A percentile compares a stretch with the other conserved stretches of the same genome.
Evolutionary conservation across 1,140 invertebrate genomes (phyloP).

Genomic region (Dufourea novaeangliae): DNA sequence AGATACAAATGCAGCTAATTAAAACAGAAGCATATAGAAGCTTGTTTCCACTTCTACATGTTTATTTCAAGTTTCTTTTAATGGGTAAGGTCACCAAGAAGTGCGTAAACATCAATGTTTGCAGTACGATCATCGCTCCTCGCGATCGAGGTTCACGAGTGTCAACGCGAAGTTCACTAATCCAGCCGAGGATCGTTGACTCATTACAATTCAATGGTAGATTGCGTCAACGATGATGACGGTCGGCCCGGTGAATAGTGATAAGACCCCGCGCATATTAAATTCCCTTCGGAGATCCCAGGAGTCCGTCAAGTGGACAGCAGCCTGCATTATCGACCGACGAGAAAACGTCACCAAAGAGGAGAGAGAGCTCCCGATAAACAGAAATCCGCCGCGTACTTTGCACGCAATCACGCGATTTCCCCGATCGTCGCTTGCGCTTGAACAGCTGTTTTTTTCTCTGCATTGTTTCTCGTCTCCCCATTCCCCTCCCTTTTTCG

Average conservation of each 20-base stretch:
- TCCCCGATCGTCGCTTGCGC: slow-evolving; percentile 19
- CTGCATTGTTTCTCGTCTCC: slow-evolving; percentile 1
- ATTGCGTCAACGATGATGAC: not conserved
- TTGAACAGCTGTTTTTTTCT: not conserved
- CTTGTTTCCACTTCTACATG: too few relatives aligned
- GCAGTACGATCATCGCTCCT: too few relatives aligned
- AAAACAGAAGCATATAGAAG: too few relatives aligned
- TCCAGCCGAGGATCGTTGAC: not conserved
- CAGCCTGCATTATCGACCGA: slow-evolving; percentile 29
- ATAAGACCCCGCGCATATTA: not conserved
- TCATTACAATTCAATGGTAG: not conserved
- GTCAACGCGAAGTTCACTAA: not conserved
- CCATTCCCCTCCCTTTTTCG: slow-evolving; percentile 2
- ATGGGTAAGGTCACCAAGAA: too few relatives aligned
- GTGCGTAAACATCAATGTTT: too few relatives aligned
- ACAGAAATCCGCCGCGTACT: slow-evolving; percentile 35
- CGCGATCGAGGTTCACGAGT: not conserved
- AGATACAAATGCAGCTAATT: too few relatives aligned
- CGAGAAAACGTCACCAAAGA: slow-evolving; percentile 11
- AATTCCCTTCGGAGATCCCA: not conserved
- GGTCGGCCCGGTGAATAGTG: not conserved
- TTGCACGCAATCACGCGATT: slow-evolving; percentile 32
- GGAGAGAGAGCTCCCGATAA: slow-evolving; percentile 13
- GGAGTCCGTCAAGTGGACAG: not conserved
- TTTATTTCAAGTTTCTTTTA: too few relatives aligned